Percentiles rank a stretch among this genome's conserved stretches.
These are phyloP conservation scores for Drosophila recens DNA, from an alignment of 2,888 invertebrate species.

Conservation along the genomic window DNA sequence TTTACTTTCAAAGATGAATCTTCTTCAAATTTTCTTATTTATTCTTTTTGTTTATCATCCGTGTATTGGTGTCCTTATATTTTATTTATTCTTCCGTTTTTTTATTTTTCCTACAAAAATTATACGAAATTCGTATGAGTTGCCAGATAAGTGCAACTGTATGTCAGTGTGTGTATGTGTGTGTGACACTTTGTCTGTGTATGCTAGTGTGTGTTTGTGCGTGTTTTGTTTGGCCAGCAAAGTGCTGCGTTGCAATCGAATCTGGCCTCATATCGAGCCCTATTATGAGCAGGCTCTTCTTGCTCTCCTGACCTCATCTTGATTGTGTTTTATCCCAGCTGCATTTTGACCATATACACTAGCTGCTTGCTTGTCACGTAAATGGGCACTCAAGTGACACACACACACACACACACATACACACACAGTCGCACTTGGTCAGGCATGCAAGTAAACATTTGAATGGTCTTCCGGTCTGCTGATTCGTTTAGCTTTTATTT, in stretches of 20 bases:
- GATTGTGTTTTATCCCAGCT: constrained; percentile 36
- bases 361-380: constrained; percentile 43
- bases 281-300: constrained; percentile 40
- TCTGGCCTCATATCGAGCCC: constrained; percentile 43
- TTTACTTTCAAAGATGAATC: no score
- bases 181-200: constrained; percentile 6
- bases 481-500: constrained; percentile 74
- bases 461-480: constrained; percentile 76
- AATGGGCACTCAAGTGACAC: constrained; percentile 60
- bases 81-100: neutral
- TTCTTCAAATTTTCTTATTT: neutral
- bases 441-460: constrained; percentile 62
- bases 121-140: neutral
- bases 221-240: constrained; percentile 64
- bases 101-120: neutral
- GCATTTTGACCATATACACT: constrained; percentile 39
- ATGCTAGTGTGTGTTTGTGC: constrained; percentile 20
- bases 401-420: constrained; percentile 22
- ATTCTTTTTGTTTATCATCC: neutral
- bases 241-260: constrained; percentile 73
- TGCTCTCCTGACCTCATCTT: constrained; percentile 74
- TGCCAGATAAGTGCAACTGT: neutral
- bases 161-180: constrained; percentile 19
- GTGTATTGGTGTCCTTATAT: neutral
- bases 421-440: constrained; percentile 36